Evolutionary conservation across 1,140 invertebrate species (phyloP).

Genomic region (Mizuhopecten yessoensis): DNA sequence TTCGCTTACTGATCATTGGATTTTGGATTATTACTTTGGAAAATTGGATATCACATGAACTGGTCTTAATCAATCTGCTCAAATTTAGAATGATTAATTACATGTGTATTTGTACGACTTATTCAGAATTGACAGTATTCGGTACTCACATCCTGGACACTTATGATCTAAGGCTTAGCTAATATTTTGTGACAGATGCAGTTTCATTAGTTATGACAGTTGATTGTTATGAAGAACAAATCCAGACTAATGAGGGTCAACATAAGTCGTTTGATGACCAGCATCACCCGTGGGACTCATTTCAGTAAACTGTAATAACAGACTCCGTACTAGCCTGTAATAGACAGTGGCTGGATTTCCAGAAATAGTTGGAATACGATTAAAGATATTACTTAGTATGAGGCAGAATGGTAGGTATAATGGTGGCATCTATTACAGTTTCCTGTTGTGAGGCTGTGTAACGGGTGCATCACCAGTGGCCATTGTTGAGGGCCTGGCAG

Average conservation of each 20-base stretch:
- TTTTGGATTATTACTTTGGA: background rate
- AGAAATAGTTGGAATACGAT: background rate
- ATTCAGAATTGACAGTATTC: background rate
- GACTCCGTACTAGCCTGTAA: background rate
- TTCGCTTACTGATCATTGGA: background rate
- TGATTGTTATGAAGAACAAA: background rate
- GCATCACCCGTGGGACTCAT: background rate
- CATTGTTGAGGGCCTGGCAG: background rate
- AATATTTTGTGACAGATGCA: no score
- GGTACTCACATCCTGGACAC: background rate
- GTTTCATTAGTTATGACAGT: background rate
- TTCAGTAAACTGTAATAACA: background rate
- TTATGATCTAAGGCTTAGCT: no score
- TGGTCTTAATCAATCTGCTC: background rate
- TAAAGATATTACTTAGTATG: background rate
- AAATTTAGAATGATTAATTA: background rate
- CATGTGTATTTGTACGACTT: background rate
- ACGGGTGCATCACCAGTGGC: background rate
- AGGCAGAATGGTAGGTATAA: background rate
- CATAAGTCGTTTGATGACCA: background rate
- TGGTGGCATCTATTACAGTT: background rate
- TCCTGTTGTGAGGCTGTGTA: background rate
- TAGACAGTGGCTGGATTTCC: background rate
- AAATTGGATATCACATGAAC: background rate
- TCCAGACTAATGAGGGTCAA: background rate